phyloP scores from a whole-genome alignment of 1,140 invertebrate genomes.

The Xylocopa sonorina region DNA sequence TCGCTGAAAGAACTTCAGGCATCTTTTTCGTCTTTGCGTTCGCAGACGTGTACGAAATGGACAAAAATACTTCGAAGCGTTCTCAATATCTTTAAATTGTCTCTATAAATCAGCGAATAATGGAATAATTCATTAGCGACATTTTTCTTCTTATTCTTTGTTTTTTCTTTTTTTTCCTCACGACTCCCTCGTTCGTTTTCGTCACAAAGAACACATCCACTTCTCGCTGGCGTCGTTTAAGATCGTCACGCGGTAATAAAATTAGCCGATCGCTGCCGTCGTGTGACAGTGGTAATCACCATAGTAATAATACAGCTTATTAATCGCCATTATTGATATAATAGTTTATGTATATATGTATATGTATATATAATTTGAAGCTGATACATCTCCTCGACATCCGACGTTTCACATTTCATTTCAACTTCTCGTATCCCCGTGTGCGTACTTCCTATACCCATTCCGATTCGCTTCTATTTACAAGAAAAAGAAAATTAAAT shows the following conservation, averaged over 20 bases:
- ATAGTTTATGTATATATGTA: conserved; percentile 47
- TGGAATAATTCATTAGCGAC: conserved; percentile 58
- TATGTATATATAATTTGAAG: conserved; percentile 58
- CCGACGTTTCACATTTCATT: conserved; percentile 18
- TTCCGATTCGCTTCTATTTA: conserved; percentile 38
- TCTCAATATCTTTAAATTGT: conserved; percentile 22
- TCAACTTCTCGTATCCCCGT: conserved; percentile 33
- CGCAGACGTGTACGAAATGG: conserved; percentile 21
- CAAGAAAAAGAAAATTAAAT: conserved; percentile 37
- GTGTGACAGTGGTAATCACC: conserved; percentile 36
- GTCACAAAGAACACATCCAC: conserved; percentile 58
- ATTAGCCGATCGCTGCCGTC: conserved; percentile 39
- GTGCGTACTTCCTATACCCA: conserved; percentile 27
- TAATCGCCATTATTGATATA: conserved; percentile 54
- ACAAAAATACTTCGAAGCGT: conserved; percentile 44
- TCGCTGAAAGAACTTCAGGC: conserved; percentile 37
- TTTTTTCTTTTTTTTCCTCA: conserved; percentile 44
- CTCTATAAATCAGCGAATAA: conserved; percentile 48
- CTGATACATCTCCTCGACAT: conserved; percentile 53
- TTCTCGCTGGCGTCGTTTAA: conserved; percentile 43
- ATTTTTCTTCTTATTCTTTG: no score
- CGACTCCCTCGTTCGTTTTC: conserved; percentile 52
- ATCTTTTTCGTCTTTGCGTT: conserved; percentile 13
- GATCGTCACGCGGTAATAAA: conserved; percentile 56
- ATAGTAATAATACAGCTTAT: conserved; percentile 56